Evolutionary conservation across 2,888 invertebrate genomes (phyloP).

Genomic region (Crioceris asparagi): DNA sequence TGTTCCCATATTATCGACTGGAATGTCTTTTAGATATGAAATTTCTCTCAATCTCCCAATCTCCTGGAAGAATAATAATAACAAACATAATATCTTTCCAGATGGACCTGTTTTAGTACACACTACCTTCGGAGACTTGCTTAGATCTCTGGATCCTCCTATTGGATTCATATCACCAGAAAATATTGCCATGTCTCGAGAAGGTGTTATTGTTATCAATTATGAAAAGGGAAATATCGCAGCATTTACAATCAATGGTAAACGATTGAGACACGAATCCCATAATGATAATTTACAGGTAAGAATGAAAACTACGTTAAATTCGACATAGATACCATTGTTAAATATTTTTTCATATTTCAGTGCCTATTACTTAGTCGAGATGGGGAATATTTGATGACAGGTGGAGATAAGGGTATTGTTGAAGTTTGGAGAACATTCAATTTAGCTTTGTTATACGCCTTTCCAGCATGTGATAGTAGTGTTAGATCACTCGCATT

Average conservation of each 20-base stretch:
- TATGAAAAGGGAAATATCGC: slow-evolving; percentile 88
- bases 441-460: slow-evolving; percentile 92
- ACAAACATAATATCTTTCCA: too few species aligned
- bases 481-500: slow-evolving; percentile 89
- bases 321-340: too few species aligned
- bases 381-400: slow-evolving; percentile 97
- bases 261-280: slow-evolving; percentile 76
- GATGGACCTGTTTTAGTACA: slow-evolving; percentile 96
- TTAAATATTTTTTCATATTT: too few species aligned
- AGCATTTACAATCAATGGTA: slow-evolving; percentile 90
- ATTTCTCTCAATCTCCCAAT: too few species aligned
- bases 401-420: slow-evolving; percentile 93
- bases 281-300: slow-evolving; percentile 95
- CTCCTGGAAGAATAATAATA: too few species aligned
- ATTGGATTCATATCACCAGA: slow-evolving; percentile 65
- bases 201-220: slow-evolving; percentile 91
- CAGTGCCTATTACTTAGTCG: slow-evolving; percentile 88
- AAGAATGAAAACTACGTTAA: slow-evolving; percentile 14
- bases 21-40: too few species aligned
- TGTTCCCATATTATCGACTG: too few species aligned
- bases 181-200: slow-evolving; percentile 87
- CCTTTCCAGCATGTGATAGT: slow-evolving; percentile 95
- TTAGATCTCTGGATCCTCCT: slow-evolving; percentile 81
- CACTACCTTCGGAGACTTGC: slow-evolving; percentile 92
- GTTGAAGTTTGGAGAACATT: slow-evolving; percentile 98